A percentile compares a stretch with the other conserved stretches of the same genome.
Evolutionary conservation across 2,888 invertebrate genomes (phyloP).

Genomic region (Drosophila mercatorum): DNA sequence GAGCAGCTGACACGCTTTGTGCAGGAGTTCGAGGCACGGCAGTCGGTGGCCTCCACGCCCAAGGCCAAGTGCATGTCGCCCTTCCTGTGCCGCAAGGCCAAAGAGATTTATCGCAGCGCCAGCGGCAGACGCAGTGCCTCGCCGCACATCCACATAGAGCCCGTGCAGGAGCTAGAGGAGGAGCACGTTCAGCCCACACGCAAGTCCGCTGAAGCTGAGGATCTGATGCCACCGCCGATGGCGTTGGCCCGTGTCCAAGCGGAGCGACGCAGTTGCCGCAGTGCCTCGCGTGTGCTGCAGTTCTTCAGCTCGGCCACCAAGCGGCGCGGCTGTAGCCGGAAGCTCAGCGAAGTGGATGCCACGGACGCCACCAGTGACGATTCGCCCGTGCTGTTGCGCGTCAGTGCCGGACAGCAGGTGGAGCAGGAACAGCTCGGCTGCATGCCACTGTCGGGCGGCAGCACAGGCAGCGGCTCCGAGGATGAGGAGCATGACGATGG

Average conservation of each 20-base stretch:
- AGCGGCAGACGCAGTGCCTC: slow-evolving; percentile 68
- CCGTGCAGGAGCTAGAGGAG: slow-evolving; percentile 31
- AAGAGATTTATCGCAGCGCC: slow-evolving; percentile 67
- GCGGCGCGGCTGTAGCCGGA: slow-evolving; percentile 58
- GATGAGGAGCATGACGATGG: slow-evolving; percentile 78
- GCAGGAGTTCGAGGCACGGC: slow-evolving; percentile 79
- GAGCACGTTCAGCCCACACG: slow-evolving; percentile 18
- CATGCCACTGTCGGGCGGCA: slow-evolving; percentile 40
- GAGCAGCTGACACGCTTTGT: slow-evolving; percentile 81
- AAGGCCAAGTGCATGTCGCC: slow-evolving; percentile 72
- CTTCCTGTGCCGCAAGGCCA: slow-evolving; percentile 74
- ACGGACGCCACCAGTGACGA: slow-evolving; percentile 34
- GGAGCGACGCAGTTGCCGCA: slow-evolving; percentile 73
- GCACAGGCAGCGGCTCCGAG: slow-evolving; percentile 53
- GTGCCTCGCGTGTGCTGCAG: slow-evolving; percentile 77
- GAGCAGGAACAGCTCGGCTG: slow-evolving; percentile 51
- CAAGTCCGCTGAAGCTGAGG: slow-evolving; percentile 62
- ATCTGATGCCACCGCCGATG: slow-evolving; percentile 63
- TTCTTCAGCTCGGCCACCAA: slow-evolving; percentile 82
- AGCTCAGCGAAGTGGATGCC: slow-evolving; percentile 47
- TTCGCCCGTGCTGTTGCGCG: slow-evolving; percentile 76
- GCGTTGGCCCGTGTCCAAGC: slow-evolving; percentile 67
- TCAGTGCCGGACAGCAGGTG: slow-evolving; percentile 35
- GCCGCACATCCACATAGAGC: slow-evolving; percentile 53
- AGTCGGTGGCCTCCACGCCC: slow-evolving; percentile 61